Percentiles rank a stretch among this genome's conserved stretches.
phyloP scores from a whole-genome alignment of 2,113 vertebrate genomes.

The Aldabrachelys gigantea region DNA sequence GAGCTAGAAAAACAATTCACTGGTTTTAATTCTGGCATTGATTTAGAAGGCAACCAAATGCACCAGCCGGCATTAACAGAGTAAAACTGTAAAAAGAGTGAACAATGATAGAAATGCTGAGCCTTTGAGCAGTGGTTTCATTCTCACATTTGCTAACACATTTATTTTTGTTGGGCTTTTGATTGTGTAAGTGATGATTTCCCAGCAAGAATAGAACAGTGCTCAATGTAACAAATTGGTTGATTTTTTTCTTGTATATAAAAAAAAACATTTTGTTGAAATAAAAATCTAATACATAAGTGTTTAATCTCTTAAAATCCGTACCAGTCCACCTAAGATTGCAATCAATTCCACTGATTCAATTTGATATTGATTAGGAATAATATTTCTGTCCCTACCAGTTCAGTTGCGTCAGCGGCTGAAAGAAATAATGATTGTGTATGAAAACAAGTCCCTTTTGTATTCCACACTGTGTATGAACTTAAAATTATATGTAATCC shows the following conservation, averaged over 20 bases:
- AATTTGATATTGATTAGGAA: neutral
- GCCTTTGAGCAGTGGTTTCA: conserved; percentile 32
- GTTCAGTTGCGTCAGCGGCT: neutral
- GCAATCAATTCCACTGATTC: neutral
- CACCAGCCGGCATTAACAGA: neutral
- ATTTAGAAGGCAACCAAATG: conserved; percentile 25
- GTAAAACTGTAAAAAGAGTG: neutral
- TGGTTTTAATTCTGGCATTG: conserved; percentile 6
- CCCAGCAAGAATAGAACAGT: conserved; percentile 8
- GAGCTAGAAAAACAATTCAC: conserved; percentile 29
- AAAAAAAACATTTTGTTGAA: neutral
- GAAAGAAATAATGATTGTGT: neutral
- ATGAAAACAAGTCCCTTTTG: neutral
- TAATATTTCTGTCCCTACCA: neutral
- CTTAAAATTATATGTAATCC: neutral
- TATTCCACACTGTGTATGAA: neutral
- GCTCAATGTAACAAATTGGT: neutral
- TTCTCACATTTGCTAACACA: conserved; percentile 51
- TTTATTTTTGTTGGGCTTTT: conserved; percentile 34
- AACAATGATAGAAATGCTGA: conserved; percentile 22
- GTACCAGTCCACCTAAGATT: neutral
- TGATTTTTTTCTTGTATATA: neutral
- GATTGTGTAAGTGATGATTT: conserved; percentile 21
- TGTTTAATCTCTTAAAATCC: neutral
- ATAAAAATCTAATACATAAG: neutral